Conservation (phyloP, 2,797 vertebrate species). For the Tokudaia muenninki region DNA sequence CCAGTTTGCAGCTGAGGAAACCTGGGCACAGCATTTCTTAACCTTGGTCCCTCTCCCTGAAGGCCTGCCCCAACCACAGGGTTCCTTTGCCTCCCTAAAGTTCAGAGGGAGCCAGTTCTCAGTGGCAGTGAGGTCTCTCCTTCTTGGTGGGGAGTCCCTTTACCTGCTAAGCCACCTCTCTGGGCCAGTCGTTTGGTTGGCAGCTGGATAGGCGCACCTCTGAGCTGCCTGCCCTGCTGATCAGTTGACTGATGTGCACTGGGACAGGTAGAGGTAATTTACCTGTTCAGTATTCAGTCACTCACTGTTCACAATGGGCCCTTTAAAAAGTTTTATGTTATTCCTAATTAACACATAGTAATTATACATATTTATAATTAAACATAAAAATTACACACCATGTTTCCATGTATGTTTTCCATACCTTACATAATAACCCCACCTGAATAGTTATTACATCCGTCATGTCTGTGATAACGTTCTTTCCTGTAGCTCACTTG, state of each 20-base stretch:
- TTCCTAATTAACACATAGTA: background rate
- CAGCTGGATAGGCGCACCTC: too few species aligned
- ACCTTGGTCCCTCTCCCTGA: background rate
- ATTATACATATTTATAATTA: background rate
- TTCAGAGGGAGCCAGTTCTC: background rate
- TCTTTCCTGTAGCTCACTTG: background rate
- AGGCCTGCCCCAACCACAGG: background rate
- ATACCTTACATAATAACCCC: background rate
- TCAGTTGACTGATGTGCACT: background rate
- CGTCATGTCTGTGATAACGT: background rate
- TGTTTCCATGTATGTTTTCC: background rate
- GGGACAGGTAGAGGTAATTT: background rate
- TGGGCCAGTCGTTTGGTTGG: background rate
- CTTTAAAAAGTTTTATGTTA: background rate
- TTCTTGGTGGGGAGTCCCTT: too few species aligned
- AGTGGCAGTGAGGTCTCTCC: background rate
- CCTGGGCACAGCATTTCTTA: background rate
- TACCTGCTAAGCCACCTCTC: background rate
- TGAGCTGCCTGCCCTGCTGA: background rate
- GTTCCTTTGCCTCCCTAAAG: too few species aligned
- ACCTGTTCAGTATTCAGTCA: background rate
- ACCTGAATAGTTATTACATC: background rate
- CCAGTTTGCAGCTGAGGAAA: background rate
- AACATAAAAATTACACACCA: background rate
- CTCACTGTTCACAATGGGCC: background rate